Conservation (phyloP, 2,888 invertebrate species). For the Amiota mariae region DNA sequence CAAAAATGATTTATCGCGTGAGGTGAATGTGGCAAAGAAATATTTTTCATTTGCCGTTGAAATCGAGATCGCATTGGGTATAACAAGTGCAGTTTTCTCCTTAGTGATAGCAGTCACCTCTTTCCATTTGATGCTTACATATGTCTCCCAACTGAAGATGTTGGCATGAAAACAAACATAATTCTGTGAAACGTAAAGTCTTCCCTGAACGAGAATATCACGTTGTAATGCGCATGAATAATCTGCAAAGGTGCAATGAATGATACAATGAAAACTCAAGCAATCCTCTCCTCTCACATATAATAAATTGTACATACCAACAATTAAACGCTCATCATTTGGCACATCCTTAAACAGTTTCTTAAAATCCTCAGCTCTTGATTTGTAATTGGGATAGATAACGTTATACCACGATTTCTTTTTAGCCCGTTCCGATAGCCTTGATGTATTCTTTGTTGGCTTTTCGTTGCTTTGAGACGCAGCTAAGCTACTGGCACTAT, state of each 20-base stretch:
- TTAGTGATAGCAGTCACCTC: constrained; percentile 95
- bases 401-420: constrained; percentile 91
- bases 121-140: constrained; percentile 87
- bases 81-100: constrained; percentile 93
- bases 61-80: constrained; percentile 96
- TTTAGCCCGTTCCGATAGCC: constrained; percentile 78
- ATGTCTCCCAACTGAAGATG: constrained; percentile 97
- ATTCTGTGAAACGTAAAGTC: constrained; percentile 95
- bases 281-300: not conserved
- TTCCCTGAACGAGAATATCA: constrained; percentile 95
- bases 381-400: constrained; percentile 94
- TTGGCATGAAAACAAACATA: constrained; percentile 98
- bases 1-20: constrained; percentile 94
- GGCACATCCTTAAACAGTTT: constrained; percentile 93
- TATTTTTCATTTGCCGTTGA: constrained; percentile 87
- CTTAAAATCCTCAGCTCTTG: constrained; percentile 92
- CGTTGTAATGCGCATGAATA: constrained; percentile 97
- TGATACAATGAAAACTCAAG: not conserved
- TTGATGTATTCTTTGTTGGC: constrained; percentile 60
- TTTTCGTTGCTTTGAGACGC: constrained; percentile 53
- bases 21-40: constrained; percentile 95
- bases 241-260: constrained; percentile 78
- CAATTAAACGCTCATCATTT: constrained; percentile 91
- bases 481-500: not conserved
- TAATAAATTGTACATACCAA: constrained; percentile 79